Conservation (phyloP, 2,888 invertebrate genomes). For the Xestia ashworthii region DNA sequence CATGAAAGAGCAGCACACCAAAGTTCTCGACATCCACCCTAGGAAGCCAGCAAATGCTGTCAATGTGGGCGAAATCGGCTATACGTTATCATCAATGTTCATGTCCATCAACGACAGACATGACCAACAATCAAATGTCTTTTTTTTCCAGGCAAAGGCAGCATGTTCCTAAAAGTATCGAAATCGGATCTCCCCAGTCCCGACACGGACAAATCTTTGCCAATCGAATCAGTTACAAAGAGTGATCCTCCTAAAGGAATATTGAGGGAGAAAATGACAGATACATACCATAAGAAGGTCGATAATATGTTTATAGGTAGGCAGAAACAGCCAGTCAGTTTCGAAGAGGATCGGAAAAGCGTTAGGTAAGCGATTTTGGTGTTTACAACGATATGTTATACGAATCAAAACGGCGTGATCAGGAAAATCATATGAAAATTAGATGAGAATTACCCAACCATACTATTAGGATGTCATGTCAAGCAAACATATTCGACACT, state of each 20-base stretch:
- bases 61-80: neutral
- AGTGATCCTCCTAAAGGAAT: constrained; percentile 91
- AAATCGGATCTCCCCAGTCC: constrained; percentile 86
- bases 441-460: neutral
- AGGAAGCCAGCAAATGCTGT: neutral
- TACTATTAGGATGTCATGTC: neutral
- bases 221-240: constrained; percentile 83
- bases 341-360: constrained; percentile 94
- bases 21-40: neutral
- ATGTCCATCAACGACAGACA: neutral
- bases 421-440: neutral
- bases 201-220: constrained; percentile 85
- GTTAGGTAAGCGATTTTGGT: constrained; percentile 85
- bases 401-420: neutral
- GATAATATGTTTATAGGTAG: constrained; percentile 77
- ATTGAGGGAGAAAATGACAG: constrained; percentile 90
- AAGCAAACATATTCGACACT: neutral
- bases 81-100: neutral
- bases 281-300: constrained; percentile 76
- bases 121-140: neutral
- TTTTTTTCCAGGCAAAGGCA: constrained; percentile 80
- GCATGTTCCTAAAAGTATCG: constrained; percentile 82
- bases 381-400: neutral
- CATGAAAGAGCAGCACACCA: neutral
- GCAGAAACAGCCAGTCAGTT: constrained; percentile 81